Evolutionary conservation across 2,888 invertebrate genomes (phyloP), one percentile per base, ranked within the genome.

Genomic region (Cataglyphis rosenhaueri): DNA sequence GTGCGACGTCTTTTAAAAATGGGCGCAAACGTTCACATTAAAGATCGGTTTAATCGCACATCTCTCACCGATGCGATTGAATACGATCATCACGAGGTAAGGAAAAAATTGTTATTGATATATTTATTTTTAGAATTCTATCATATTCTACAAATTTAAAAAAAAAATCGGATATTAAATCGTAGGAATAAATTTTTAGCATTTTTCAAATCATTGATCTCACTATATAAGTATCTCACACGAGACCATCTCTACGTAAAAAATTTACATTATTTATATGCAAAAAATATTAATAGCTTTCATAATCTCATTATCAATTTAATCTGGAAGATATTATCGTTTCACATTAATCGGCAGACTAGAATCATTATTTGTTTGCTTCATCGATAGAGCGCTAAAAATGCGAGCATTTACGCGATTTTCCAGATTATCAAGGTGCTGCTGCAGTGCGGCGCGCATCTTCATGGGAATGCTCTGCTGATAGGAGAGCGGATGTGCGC

Each of bases 11-110:
- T 98, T 44, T 95, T 99, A 38, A 95, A 96, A 75, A 96, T 97
- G 91, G 98, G 98, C 0, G 98, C 98, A 0, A 97, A 97, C 73
- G 97, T 98, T 3, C 98, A 98, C 92, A 95, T 96, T 57, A 96
- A 97, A 86, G 98, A 98, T 91, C 95, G 96, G 88, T 95, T 95
- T 89, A 97, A 96, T 86, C 97, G 96, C 89, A 97, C 97, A 29
- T 97, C 97, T 0, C 96, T 98, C 0, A 95, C 96, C 78, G 97
- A 97, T 84, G 97, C 98, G 0, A 95, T 97, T 0, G 95, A 96
- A 61, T 95, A 95, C 61, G 97, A 97, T 90, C 96, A 96, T 79
- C 95, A 96, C 21, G 95, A 95, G 62, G 96, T 94, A 87, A 85
- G 74, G 5, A 8, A 9, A 9, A 52, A 38, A 25, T 65, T 65